Evolutionary conservation across 2,797 vertebrate species (phyloP).

Genomic region (Onychomys leucogaster): DNA sequence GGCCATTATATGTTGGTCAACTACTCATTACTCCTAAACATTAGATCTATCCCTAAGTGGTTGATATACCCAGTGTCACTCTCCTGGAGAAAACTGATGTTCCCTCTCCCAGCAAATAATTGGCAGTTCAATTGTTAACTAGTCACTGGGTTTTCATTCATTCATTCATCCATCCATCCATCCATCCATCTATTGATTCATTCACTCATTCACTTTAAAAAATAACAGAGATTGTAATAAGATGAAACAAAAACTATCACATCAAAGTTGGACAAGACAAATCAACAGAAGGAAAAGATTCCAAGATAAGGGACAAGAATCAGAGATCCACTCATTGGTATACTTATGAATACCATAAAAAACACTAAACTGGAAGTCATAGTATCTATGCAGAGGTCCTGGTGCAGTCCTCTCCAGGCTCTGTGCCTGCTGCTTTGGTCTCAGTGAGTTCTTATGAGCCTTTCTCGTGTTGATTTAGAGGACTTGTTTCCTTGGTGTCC

Average conservation of each 20-base stretch:
- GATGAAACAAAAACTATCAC: background rate
- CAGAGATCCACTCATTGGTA: background rate
- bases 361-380: background rate
- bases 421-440: background rate
- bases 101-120: background rate
- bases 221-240: background rate
- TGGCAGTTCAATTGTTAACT: background rate
- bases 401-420: background rate
- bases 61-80: background rate
- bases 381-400: background rate
- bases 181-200: no score
- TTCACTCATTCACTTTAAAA: no score
- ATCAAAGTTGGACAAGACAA: background rate
- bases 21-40: background rate
- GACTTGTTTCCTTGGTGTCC: background rate
- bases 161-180: no score
- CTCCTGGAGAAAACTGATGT: background rate
- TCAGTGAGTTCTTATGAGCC: background rate
- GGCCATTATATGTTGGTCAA: background rate
- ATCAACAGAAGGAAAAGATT: background rate
- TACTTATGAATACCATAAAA: background rate
- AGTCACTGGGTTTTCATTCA: no score
- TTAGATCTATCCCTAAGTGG: background rate
- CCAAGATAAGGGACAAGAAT: background rate
- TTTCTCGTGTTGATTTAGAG: background rate